A percentile compares a stretch with the other conserved stretches of the same genome.
phyloP scores from a whole-genome alignment of 2,113 vertebrate genomes.

The Propithecus coquereli region DNA sequence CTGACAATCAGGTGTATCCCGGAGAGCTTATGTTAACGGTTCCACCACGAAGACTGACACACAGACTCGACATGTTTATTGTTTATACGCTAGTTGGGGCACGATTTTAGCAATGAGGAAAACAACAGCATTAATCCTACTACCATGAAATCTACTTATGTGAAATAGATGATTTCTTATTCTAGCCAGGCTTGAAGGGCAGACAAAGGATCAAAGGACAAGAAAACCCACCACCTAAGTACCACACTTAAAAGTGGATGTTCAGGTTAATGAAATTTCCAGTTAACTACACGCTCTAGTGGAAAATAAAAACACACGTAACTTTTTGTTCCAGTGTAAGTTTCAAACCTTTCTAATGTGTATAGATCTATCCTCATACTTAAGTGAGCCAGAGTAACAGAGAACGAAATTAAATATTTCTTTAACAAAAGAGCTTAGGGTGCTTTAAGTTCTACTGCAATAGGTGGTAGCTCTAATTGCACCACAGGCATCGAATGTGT shows the following conservation, averaged over 20 bases:
- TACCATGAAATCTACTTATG: background rate
- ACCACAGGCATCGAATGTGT: background rate
- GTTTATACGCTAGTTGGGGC: background rate
- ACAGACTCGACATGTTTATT: background rate
- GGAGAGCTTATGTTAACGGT: background rate
- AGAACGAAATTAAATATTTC: background rate
- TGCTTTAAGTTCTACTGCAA: background rate
- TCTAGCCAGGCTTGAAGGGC: background rate
- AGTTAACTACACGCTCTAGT: background rate
- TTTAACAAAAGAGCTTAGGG: background rate
- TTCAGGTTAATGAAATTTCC: background rate
- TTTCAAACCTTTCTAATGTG: background rate
- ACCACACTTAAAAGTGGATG: background rate
- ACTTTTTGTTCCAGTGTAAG: background rate
- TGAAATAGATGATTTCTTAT: background rate
- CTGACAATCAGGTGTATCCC: background rate
- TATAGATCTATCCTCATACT: background rate
- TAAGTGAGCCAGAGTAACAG: background rate
- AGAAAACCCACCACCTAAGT: background rate
- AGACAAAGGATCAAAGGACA: background rate
- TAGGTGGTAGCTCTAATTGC: background rate
- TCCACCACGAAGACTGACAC: background rate
- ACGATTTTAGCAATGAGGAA: background rate
- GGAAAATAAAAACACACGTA: background rate
- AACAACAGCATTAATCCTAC: background rate